Conservation (phyloP, 2,797 vertebrate species). For the Poliocrania exsul region DNA sequence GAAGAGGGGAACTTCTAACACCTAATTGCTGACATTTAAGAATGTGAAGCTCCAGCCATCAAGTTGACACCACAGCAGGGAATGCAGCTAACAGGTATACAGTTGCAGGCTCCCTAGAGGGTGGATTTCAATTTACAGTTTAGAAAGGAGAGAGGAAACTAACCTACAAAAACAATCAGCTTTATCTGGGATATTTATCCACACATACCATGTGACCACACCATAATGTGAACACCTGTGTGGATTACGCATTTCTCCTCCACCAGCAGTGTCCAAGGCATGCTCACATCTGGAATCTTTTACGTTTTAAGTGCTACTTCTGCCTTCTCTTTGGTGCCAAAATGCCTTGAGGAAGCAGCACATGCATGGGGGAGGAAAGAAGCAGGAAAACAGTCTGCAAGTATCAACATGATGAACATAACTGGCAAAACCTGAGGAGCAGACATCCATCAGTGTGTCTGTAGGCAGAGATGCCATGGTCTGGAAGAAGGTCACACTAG, state of each 20-base stretch:
- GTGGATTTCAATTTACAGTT: slow-evolving; percentile 23
- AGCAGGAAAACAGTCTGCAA: not conserved
- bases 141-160: not conserved
- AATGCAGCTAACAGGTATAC: slow-evolving; percentile 3
- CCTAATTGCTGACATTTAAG: slow-evolving; percentile 46
- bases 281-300: slow-evolving; percentile 37
- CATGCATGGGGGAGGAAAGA: not conserved
- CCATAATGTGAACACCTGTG: not conserved
- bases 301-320: not conserved
- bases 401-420: not conserved
- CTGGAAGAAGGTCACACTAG: not conserved
- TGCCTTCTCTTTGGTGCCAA: not conserved
- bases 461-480: not conserved
- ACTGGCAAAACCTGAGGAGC: not conserved
- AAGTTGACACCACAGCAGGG: not conserved
- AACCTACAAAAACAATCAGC: not conserved
- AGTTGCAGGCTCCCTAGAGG: slow-evolving; percentile 10
- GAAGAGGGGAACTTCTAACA: slow-evolving; percentile 42
- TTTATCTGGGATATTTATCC: slow-evolving; percentile 22
- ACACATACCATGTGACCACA: not conserved
- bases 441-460: not conserved
- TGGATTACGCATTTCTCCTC: not conserved
- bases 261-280: not conserved
- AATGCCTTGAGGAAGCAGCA: not conserved
- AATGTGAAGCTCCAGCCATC: slow-evolving; percentile 26